Evolutionary conservation across 2,797 vertebrate genomes (phyloP).

Genomic region (Lutjanus campechanus): DNA sequence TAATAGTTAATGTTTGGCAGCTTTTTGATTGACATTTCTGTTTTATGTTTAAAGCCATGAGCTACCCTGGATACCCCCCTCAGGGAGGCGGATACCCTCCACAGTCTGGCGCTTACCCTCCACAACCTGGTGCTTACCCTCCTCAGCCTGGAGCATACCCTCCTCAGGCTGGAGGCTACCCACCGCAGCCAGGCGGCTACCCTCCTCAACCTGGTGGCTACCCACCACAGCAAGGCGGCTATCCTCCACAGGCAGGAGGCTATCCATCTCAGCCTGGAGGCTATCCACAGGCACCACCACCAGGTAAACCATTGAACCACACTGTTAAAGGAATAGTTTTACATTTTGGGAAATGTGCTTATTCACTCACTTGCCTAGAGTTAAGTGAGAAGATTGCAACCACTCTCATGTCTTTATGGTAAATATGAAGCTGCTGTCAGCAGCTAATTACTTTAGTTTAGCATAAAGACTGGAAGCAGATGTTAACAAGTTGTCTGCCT

Average conservation of each 20-base stretch:
- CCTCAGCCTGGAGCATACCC: constrained; percentile 79
- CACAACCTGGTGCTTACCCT: constrained; percentile 80
- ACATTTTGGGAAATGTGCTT: neutral
- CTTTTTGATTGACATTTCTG: constrained; percentile 7
- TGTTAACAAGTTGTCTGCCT: neutral
- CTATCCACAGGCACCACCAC: constrained; percentile 85
- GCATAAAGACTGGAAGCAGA: neutral
- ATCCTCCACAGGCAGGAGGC: constrained; percentile 64
- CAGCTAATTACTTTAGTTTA: neutral
- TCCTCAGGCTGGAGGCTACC: constrained; percentile 69
- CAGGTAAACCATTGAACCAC: constrained; percentile 84
- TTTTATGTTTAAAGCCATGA: constrained; percentile 86
- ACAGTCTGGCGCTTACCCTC: constrained; percentile 71
- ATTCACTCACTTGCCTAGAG: neutral
- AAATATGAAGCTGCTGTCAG: neutral
- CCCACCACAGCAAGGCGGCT: constrained; percentile 71
- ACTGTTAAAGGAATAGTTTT: neutral
- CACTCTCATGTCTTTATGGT: neutral
- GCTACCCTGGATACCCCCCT: constrained; percentile 91
- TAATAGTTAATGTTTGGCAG: neutral
- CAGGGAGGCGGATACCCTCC: constrained; percentile 74
- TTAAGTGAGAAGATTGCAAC: neutral
- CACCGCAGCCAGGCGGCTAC: constrained; percentile 81
- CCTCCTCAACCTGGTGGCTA: constrained; percentile 77
- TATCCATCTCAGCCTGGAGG: constrained; percentile 84